phyloP scores from a whole-genome alignment of 2,113 vertebrate species.

The Sorex fumeus region DNA sequence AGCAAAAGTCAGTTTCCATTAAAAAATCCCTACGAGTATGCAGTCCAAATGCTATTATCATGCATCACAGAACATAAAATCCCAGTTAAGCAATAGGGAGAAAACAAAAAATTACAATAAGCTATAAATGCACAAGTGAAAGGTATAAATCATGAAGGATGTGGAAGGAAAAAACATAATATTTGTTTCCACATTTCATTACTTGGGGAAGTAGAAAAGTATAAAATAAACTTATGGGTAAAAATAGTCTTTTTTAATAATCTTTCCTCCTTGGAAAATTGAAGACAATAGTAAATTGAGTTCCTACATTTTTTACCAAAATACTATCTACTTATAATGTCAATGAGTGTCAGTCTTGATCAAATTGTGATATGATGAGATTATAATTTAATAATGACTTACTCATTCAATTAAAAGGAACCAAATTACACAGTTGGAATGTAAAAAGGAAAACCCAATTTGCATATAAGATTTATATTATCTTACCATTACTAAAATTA shows the following conservation, averaged over 20 bases:
- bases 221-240: too few relatives aligned
- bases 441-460: conserved; percentile 7
- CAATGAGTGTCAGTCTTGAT: background rate
- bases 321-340: background rate
- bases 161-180: background rate
- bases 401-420: conserved; percentile 2
- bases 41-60: too few relatives aligned
- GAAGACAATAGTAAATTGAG: background rate
- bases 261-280: background rate
- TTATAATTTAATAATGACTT: background rate
- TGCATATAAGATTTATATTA: background rate
- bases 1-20: background rate
- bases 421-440: background rate
- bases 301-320: background rate
- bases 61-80: background rate
- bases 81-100: background rate
- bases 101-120: background rate
- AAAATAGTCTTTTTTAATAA: too few relatives aligned
- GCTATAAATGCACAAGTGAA: background rate
- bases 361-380: background rate
- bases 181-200: background rate
- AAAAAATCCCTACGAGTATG: background rate
- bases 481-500: conserved; percentile 35
- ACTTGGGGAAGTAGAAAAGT: too few relatives aligned
- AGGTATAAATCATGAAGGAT: background rate